These are phyloP conservation scores for Coronaproctus castanopsis DNA, from an alignment of 2,888 invertebrate species.

Conservation along the genomic window DNA sequence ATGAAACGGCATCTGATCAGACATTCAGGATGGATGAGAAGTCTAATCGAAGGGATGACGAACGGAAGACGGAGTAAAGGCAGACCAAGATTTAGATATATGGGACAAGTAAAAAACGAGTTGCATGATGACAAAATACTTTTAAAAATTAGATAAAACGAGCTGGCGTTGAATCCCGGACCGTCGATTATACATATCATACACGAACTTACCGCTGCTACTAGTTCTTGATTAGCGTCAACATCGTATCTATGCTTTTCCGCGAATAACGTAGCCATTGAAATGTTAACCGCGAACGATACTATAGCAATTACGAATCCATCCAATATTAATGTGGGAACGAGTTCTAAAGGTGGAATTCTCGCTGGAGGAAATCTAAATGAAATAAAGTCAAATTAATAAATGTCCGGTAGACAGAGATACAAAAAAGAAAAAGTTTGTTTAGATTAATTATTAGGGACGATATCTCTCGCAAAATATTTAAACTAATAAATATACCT, in stretches of 20 bases:
- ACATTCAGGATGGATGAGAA: too few species aligned
- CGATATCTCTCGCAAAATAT: too few species aligned
- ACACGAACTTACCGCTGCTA: constrained; percentile 33
- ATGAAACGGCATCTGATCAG: too few species aligned
- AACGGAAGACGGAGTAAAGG: too few species aligned
- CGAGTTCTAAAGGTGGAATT: constrained; percentile 35
- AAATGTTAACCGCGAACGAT: constrained; percentile 48
- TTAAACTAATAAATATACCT: too few species aligned
- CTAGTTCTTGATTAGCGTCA: constrained; percentile 49
- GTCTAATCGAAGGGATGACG: too few species aligned
- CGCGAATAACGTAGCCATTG: constrained; percentile 53
- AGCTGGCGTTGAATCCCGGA: not conserved
- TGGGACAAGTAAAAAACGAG: too few species aligned
- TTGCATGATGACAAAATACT: not conserved
- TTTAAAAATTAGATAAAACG: not conserved
- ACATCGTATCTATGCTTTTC: constrained; percentile 45
- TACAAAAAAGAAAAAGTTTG: too few species aligned
- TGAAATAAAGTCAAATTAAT: not conserved
- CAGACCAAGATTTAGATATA: too few species aligned
- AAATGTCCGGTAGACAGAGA: too few species aligned
- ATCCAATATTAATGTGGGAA: constrained; percentile 36
- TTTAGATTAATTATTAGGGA: too few species aligned
- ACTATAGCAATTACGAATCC: constrained; percentile 46
- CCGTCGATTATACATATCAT: not conserved
- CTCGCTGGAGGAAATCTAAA: constrained; percentile 38